phyloP scores from a whole-genome alignment of 2,888 invertebrate genomes.

The Archaeoteleia sp. region DNA sequence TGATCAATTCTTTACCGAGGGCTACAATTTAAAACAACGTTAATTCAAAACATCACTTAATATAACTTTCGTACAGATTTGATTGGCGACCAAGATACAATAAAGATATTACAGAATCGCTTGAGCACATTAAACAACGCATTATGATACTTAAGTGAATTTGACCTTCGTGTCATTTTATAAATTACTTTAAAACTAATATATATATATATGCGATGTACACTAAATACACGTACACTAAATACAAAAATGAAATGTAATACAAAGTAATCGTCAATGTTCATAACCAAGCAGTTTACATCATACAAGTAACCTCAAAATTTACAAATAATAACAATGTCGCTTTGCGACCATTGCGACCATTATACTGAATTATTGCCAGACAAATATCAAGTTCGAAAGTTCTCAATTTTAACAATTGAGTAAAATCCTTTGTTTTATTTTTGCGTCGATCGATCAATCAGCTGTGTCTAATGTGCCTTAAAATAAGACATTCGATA shows the following conservation, averaged over 20 bases:
- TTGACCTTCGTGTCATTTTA: slow-evolving; percentile 38
- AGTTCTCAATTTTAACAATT: too few relatives aligned
- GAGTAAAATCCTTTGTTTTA: too few relatives aligned
- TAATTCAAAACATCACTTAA: slow-evolving; percentile 47
- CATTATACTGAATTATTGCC: too few relatives aligned
- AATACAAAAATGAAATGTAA: background rate
- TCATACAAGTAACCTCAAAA: too few relatives aligned
- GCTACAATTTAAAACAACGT: slow-evolving; percentile 51
- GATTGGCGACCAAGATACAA: slow-evolving; percentile 36
- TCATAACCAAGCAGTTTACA: too few relatives aligned
- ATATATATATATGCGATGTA: slow-evolving; percentile 43
- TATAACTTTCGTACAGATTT: slow-evolving; percentile 45
- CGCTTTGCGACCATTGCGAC: too few relatives aligned
- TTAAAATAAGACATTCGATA: too few relatives aligned
- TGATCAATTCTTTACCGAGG: slow-evolving; percentile 42
- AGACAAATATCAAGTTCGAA: too few relatives aligned
- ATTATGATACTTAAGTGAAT: slow-evolving; percentile 50
- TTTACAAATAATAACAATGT: too few relatives aligned
- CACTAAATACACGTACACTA: slow-evolving; percentile 20
- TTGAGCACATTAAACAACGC: slow-evolving; percentile 48
- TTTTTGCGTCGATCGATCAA: too few relatives aligned
- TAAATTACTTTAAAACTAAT: slow-evolving; percentile 33
- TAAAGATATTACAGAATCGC: slow-evolving; percentile 50
- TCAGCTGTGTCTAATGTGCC: too few relatives aligned
- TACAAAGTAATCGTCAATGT: too few relatives aligned